Percentiles rank a stretch among this genome's conserved stretches.
phyloP scores from a whole-genome alignment of 1,140 invertebrate genomes.

The Hypsibius dujardini region DNA sequence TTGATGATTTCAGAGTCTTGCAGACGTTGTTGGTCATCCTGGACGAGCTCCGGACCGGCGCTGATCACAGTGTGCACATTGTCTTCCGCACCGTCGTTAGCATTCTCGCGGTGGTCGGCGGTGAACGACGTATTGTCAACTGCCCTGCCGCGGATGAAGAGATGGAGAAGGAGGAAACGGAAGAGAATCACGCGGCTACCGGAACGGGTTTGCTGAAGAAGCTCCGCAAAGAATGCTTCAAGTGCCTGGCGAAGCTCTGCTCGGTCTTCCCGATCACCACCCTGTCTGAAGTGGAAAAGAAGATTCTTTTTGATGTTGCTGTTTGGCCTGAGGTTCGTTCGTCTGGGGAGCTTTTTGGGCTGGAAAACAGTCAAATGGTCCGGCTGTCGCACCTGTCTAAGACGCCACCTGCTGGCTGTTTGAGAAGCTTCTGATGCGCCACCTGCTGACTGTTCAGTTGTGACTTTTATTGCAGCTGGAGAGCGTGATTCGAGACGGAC shows the following conservation, averaged over 20 bases:
- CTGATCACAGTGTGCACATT: background rate
- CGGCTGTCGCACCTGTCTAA: too few relatives aligned
- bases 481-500: background rate
- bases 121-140: background rate
- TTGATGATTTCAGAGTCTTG: background rate
- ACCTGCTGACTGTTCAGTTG: too few relatives aligned
- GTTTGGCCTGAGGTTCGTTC: constrained; percentile 53
- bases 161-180: constrained; percentile 23
- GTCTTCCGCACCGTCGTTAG: background rate
- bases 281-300: constrained; percentile 51
- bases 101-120: background rate
- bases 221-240: constrained; percentile 32
- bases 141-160: too few relatives aligned
- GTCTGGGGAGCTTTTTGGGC: too few relatives aligned
- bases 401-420: too few relatives aligned
- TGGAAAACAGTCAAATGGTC: too few relatives aligned
- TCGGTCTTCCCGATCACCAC: constrained; percentile 23
- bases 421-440: too few relatives aligned
- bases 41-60: background rate
- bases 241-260: background rate
- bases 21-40: background rate
- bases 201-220: constrained; percentile 44
- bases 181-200: constrained; percentile 42
- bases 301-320: constrained; percentile 53
- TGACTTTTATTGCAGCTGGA: background rate